Evolutionary conservation across 1,140 invertebrate genomes (phyloP), one percentile per base, ranked within the genome.

Genomic region (Paralvinella palmiformis): DNA sequence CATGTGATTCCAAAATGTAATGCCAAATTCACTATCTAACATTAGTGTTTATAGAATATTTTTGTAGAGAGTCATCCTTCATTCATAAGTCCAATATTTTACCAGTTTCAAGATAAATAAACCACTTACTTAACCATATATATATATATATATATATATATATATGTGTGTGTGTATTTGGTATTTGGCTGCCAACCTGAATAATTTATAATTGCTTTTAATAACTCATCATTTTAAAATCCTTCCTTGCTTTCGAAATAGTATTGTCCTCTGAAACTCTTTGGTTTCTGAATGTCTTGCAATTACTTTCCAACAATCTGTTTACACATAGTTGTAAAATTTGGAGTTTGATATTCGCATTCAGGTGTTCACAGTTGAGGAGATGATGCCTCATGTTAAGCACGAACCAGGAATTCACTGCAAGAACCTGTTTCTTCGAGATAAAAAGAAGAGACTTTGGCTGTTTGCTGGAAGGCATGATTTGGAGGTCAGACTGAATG

Each of bases 401-500:
- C 58, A 73, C 45, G 48, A 77, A 35, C 64, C 72, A 7, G 81
- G 81, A 22, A 59, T 73, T 44, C 74, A 60, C 29, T 35, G 37
- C n/a, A 82, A 82, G 64, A 82, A 82, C 64, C 71, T 82, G 1
- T 82, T 82, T 61, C 64, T 82, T 10, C 71, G 69, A 62, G 80
- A 82, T 69, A 82, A 81, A 65, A 81, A 81, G 72, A 81, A 79
- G 61, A 64, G 67, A 24, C 67, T 82, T 4, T 82, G 73, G 66
- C 66, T 82, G 17, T 70, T 81, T 20, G 75, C 78, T 53, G 78
- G 75, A 6, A 65, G 73, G 15, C 76, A 82, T 67, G 71, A 81
- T 68, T 63, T 65, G 1, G 68, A 79, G 24, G 68, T 81, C 22
- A 76, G 78, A 56, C 68, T 81, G 0, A 77, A 72, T 62, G 73